These are phyloP conservation scores for Phrynocephalus guinanensis DNA, from an alignment of 2,797 vertebrate genomes.

Conservation along the genomic window DNA sequence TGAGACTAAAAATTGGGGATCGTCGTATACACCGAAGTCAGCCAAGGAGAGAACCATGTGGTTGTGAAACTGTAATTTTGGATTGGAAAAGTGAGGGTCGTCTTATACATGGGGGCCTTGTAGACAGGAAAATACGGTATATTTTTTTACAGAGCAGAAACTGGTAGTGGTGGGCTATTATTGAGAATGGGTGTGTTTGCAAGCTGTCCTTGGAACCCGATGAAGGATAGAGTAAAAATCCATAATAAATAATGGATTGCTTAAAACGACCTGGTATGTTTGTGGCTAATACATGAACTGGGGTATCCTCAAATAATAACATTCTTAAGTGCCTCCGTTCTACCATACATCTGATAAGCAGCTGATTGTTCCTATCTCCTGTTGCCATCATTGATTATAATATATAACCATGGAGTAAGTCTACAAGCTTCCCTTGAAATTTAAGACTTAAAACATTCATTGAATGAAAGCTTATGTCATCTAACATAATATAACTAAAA, in stretches of 20 bases:
- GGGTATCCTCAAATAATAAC: not conserved
- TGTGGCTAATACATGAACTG: not conserved
- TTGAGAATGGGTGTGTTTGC: not conserved
- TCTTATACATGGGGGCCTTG: no score
- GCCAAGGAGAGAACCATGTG: no score
- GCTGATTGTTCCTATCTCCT: no score
- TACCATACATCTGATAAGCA: not conserved
- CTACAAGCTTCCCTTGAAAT: not conserved
- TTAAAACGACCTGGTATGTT: not conserved
- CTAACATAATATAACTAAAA: constrained; percentile 53
- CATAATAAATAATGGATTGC: not conserved
- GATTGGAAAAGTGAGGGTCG: no score
- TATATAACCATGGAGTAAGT: not conserved
- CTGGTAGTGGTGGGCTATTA: not conserved
- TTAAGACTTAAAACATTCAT: not conserved
- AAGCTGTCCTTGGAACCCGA: not conserved
- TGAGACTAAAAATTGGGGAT: no score
- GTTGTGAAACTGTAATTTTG: no score
- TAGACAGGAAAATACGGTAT: no score
- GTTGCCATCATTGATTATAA: not conserved
- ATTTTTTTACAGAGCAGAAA: not conserved
- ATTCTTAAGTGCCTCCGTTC: not conserved
- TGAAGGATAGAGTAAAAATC: not conserved
- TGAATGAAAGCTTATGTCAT: not conserved
- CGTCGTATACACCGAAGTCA: no score